Conservation (phyloP, 1,140 invertebrate genomes). For the Tetraneura akinire region DNA sequence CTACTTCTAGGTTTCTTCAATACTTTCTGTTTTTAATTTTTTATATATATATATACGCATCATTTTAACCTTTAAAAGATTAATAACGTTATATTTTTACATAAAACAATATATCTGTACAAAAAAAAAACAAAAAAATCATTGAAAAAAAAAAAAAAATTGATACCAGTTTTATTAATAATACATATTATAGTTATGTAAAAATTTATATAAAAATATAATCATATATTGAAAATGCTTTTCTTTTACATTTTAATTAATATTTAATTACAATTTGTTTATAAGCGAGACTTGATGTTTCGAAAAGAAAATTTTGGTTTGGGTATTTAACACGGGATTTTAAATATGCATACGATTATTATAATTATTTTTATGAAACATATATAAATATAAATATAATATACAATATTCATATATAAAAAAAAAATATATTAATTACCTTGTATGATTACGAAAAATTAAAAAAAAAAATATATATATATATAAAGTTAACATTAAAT, state of each 20-base stretch:
- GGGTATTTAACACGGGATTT: slow-evolving; percentile 38
- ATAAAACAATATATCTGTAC: background rate
- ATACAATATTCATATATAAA: too few species aligned
- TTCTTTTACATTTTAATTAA: slow-evolving; percentile 25
- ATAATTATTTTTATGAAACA: slow-evolving; percentile 20
- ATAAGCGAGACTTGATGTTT: background rate
- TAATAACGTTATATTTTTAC: slow-evolving; percentile 25
- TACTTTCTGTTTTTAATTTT: slow-evolving; percentile 36
- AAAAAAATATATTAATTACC: slow-evolving; percentile 21
- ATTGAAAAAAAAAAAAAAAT: background rate
- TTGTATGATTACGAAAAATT: background rate
- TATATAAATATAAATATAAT: background rate
- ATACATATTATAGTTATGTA: background rate
- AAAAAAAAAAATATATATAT: background rate
- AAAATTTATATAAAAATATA: slow-evolving; percentile 4
- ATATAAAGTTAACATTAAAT: too few species aligned
- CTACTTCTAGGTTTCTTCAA: slow-evolving; percentile 15
- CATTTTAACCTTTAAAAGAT: slow-evolving; percentile 17
- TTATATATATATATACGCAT: too few species aligned
- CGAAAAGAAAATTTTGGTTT: slow-evolving; percentile 29
- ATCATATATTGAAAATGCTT: background rate
- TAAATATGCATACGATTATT: slow-evolving; percentile 14
- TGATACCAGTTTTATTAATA: background rate
- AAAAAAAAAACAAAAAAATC: background rate
- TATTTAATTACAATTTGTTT: slow-evolving; percentile 9